Base-by-base conservation (phyloP, 30 jellyfish, hydroid and myxozoan genomes). In the Turritopsis rubra region DNA sequence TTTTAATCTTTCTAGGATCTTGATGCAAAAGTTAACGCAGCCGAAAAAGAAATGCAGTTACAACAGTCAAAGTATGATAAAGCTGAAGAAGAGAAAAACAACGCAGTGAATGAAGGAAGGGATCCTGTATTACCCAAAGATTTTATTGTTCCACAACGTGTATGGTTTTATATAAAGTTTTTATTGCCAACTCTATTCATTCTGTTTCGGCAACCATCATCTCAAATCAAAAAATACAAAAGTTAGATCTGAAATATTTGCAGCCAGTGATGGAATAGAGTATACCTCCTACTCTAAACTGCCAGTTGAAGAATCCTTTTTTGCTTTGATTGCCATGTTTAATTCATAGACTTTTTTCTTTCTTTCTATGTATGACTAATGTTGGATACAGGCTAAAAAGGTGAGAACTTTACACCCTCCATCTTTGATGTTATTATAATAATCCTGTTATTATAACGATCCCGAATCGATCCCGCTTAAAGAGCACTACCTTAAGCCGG, bases 21-120 rank as follows among this genome's bases (percentile, higher is more conserved):
- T 29, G 83, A 75, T 75, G 83, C 83, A 16, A 75, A 75, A 75
- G 83, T 75, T 9, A 30, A 28, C 9, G 83, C 60, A 75, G 83
- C 83, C 16, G 83, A 75, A 52, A 27, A 29, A 30, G 83, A 75
- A 75, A 28, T n/a, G 3, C 60, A 1, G 16, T n/a, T 30, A 25
- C 83, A 75, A 22, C 83, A 75, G 22, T 28, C 28, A 0, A 75
- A 1, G 41, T 0, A 13, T 9, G 41, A 29, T 22, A 30, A 75
- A 0, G 83, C 83, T 75, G 83, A 75, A 29, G 41, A 21, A 75
- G 83, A 75, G 22, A 75, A 22, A 9, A 23, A 75, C 27, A 75
- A 75, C 9, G 83, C 83, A 26, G 41, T 75, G 18, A 75, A 22
- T 22, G 83, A 1, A 0, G 83, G 60, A 30, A 75, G 83, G 21